Evolutionary conservation across 2,113 vertebrate genomes (phyloP).

Genomic region (Dasyornis broadbenti): DNA sequence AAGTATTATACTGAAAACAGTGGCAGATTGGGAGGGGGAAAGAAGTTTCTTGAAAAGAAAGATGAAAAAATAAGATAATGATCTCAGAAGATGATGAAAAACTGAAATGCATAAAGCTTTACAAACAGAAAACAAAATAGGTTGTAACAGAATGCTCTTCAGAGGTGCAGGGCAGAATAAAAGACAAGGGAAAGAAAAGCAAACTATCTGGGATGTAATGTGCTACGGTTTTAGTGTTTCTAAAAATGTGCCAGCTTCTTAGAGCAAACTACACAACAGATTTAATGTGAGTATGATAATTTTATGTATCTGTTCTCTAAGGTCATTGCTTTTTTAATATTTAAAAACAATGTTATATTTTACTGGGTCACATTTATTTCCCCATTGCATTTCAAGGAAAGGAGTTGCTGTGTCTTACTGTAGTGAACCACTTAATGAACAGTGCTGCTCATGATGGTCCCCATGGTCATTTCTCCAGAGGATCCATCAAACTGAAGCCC

Average conservation of each 20-base stretch:
- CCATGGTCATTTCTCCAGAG: neutral
- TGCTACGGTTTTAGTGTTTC: neutral
- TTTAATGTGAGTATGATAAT: neutral
- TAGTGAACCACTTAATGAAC: neutral
- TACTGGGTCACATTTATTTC: slow-evolving; percentile 22
- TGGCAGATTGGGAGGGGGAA: neutral
- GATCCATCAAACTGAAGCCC: neutral
- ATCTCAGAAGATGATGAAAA: neutral
- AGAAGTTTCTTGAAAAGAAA: slow-evolving; percentile 37
- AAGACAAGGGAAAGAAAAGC: neutral
- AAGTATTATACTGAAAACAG: neutral
- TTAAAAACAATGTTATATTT: slow-evolving; percentile 1
- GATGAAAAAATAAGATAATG: slow-evolving; percentile 27
- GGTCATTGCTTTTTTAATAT: slow-evolving; percentile 6
- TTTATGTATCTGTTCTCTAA: neutral
- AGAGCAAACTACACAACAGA: neutral
- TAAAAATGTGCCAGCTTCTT: neutral
- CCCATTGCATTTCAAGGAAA: neutral
- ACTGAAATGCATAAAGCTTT: slow-evolving; percentile 2
- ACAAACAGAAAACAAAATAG: slow-evolving; percentile 10
- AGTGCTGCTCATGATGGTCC: neutral
- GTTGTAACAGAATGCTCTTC: neutral
- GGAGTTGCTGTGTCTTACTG: neutral
- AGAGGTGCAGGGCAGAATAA: neutral
- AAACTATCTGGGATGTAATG: neutral